Base-by-base conservation (phyloP, 53 echinoderm and acorn worm genomes). In the Pentamera pediparva region DNA sequence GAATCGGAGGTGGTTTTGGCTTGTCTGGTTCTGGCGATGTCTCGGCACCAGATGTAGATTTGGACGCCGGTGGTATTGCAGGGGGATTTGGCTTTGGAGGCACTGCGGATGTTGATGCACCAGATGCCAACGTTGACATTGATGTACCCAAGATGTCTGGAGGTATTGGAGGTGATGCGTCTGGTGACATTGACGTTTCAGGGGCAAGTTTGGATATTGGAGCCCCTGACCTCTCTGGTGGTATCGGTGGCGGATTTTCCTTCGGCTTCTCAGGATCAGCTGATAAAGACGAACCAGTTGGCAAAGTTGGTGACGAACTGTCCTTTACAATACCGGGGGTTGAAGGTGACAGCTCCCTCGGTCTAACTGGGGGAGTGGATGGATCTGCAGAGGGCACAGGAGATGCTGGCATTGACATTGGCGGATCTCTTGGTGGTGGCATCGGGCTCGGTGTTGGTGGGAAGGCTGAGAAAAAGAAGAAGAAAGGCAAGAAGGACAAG, bases 381-480 rank as follows among this genome's bases (percentile, higher is more conserved):
- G 31, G 45, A 32, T 30, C 53, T n/a, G 55, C 52, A 28, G 73
- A 48, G 17, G 73, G 73, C 34, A 54, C 31, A 35, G 73, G 37
- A 72, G 73, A 32, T 49, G 73, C 50, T 33, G 73, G 73, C 22
- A 17, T 67, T 26, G 67, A 67, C 10, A 67, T 67, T 40, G 73
- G 55, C 31, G 73, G 54, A 34, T 35, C 26, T 5, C 73, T 73
- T 33, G 33, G 53, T 34, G 81, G 74, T 53, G 75, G 75, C 55
- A 18, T 76, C 50, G 70, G 73, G 35, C 25, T 72, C 41, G 82
- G 69, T 35, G 65, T 78, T 28, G 57, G 45, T 15, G 75, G 75
- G 36, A 62, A 75, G 40, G 55, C 53, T 18, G 63, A 77, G 57
- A 76, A 82, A 39, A 65, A 65, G 57, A 76, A 82, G 25, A 76